Evolutionary conservation across 1,140 invertebrate genomes (phyloP).

Genomic region (Caerostris extrusa): DNA sequence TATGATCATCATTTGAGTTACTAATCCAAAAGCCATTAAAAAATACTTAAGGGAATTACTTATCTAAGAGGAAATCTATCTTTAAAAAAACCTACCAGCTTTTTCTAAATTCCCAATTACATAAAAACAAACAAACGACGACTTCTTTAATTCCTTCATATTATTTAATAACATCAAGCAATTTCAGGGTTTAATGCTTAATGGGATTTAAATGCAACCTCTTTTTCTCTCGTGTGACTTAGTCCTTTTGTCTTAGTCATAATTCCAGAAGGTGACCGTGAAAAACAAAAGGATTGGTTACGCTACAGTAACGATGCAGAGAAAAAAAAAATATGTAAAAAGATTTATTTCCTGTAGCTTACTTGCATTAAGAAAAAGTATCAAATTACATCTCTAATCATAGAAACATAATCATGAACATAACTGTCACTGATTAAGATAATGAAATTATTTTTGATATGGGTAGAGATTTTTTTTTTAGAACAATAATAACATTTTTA

Average conservation of each 20-base stretch:
- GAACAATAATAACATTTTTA: not conserved
- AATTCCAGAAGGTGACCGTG: not conserved
- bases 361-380: not conserved
- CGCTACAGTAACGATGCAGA: not conserved
- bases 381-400: not conserved
- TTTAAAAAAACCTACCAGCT: not conserved
- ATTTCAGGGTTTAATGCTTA: not conserved
- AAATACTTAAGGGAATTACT: too few species aligned
- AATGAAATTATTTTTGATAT: not conserved
- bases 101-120: not conserved
- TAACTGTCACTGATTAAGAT: not conserved
- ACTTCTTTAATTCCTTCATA: not conserved
- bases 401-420: not conserved
- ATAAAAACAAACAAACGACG: too few species aligned
- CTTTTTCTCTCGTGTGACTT: not conserved
- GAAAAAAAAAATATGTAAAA: not conserved
- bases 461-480: not conserved
- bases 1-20: too few species aligned
- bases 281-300: not conserved
- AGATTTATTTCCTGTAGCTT: not conserved
- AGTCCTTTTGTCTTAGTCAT: not conserved
- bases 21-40: too few species aligned
- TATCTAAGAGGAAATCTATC: too few species aligned
- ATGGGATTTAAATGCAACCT: not conserved
- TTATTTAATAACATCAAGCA: not conserved